Evolutionary conservation across 2,797 vertebrate genomes (phyloP).

Genomic region (Diglossa cyanea): DNA sequence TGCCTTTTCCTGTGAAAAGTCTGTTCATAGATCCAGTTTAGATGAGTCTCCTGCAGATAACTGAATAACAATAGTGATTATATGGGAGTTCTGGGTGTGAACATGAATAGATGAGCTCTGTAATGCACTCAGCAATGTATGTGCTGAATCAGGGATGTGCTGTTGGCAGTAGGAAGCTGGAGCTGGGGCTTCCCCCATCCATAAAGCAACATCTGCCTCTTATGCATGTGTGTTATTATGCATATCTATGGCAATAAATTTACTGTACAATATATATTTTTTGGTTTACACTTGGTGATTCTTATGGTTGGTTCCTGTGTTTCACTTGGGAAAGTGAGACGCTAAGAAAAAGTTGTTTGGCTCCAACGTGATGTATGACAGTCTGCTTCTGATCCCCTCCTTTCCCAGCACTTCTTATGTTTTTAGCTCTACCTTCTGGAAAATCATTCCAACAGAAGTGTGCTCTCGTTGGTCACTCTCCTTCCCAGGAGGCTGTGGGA

Average conservation of each 20-base stretch:
- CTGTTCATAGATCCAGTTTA: background rate
- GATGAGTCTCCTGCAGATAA: background rate
- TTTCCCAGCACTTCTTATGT: background rate
- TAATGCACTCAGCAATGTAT: background rate
- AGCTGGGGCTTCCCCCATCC: background rate
- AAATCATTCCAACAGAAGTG: background rate
- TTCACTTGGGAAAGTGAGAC: background rate
- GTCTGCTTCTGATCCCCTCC: background rate
- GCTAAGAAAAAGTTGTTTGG: background rate
- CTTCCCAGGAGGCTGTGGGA: background rate
- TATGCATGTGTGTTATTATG: rapidly evolving
- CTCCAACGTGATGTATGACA: background rate
- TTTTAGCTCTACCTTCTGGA: background rate
- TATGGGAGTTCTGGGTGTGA: background rate
- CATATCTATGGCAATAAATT: too few species aligned
- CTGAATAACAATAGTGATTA: background rate
- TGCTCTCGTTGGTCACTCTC: background rate
- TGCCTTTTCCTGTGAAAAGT: background rate
- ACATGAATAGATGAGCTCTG: background rate
- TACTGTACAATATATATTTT: too few species aligned
- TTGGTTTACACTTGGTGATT: background rate
- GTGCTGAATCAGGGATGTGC: background rate
- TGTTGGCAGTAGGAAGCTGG: background rate
- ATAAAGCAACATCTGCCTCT: background rate
- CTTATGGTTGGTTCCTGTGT: background rate